Evolutionary conservation across 1,140 invertebrate genomes (phyloP), one percentile per base, ranked within the genome.

Genomic region (Manduca sexta): DNA sequence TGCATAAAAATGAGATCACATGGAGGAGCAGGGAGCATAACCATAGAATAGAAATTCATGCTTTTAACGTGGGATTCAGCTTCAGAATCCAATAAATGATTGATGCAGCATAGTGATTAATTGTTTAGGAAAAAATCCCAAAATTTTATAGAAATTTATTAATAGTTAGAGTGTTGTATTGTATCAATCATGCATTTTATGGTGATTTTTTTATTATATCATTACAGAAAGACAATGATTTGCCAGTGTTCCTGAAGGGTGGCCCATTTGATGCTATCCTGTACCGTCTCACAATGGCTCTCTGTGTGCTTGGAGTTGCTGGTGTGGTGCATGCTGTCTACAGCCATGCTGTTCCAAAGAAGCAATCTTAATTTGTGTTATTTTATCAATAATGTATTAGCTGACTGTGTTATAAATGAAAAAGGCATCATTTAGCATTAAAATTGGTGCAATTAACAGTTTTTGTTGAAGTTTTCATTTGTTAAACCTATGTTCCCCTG

Each of bases 201-300:
- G n/a, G n/a, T n/a, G n/a, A n/a, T n/a, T n/a, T n/a, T 39, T 35
- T 13, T 31, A 43, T 29, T 49, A 49, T 56, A 48, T 11, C 17
- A 47, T 37, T 83, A 47, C 70, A 89, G 87, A 69, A 61, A 64
- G 70, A 80, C 0, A 56, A 88, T 56, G 64, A 80, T 38, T 63
- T 74, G 2, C 86, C 86, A 2, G 68, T 87, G 0, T 88, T 82
- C 56, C 49, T 86, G 35, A 81, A 87, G 42, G 84, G 75, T 39
- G 88, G 88, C 31, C 72, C 64, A 6, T 58, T 70, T n/a, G 88
- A 89, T 53, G 72, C 49, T 46, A 50, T 88, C 18, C 47, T 88
- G 2, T 85, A 85, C 50, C 77, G 84, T 13, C 17, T 86, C 0
- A 86, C 80, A 2, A 40, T 81, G 49, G 55, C 57, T 38, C 44